Percentiles rank a stretch among this genome's conserved stretches.
These are phyloP conservation scores for Micrasema longulum DNA, from an alignment of 1,140 invertebrate species.

Conservation along the genomic window DNA sequence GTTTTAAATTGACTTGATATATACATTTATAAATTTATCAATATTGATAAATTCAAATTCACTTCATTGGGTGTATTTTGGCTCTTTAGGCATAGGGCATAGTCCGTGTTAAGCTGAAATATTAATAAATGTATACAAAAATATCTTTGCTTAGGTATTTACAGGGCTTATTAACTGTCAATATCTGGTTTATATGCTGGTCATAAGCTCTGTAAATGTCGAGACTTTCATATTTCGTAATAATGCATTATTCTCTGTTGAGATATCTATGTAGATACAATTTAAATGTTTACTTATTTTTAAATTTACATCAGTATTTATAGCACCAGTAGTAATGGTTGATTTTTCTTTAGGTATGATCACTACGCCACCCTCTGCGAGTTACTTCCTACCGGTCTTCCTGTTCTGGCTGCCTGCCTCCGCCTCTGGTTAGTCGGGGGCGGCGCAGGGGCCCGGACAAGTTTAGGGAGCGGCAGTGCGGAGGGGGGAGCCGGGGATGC, in stretches of 20 bases:
- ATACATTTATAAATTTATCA: conserved; percentile 7
- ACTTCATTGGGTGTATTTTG: not conserved
- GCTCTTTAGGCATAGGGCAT: too few relatives aligned
- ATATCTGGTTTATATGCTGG: too few relatives aligned
- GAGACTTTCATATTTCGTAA: too few relatives aligned
- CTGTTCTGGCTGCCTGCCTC: conserved; percentile 74
- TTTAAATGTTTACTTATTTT: too few relatives aligned
- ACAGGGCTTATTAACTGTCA: not conserved
- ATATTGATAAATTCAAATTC: conserved; percentile 23
- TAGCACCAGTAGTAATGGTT: too few relatives aligned
- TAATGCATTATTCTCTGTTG: not conserved
- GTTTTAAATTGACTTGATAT: too few relatives aligned
- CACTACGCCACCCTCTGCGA: conserved; percentile 92
- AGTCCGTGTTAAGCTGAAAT: too few relatives aligned
- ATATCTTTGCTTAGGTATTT: too few relatives aligned
- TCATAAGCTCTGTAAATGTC: too few relatives aligned
- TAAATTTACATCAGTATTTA: too few relatives aligned
- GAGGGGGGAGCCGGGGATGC: conserved; percentile 59
- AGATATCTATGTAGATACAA: too few relatives aligned
- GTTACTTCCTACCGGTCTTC: conserved; percentile 80
- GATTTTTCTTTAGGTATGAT: conserved; percentile 84
- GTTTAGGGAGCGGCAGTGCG: conserved; percentile 61
- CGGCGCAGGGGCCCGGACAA: conserved; percentile 62
- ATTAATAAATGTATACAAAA: too few relatives aligned
- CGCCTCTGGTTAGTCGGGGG: conserved; percentile 67